These are phyloP conservation scores for Natator depressus DNA, from an alignment of 2,113 vertebrate species.

Conservation along the genomic window DNA sequence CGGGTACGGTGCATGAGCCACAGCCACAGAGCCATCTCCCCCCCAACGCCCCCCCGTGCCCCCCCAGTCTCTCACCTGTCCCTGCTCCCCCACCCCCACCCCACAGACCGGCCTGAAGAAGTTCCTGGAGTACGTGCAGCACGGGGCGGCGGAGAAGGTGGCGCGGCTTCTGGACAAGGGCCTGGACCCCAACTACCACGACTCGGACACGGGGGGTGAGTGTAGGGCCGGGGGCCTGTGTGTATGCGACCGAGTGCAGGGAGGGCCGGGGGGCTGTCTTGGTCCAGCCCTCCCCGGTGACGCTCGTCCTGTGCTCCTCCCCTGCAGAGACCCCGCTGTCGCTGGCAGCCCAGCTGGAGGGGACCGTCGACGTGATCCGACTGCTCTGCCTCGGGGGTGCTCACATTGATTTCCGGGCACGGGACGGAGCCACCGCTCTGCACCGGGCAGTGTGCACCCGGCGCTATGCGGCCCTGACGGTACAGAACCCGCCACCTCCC, in stretches of 20 bases:
- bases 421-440: slow-evolving; percentile 91
- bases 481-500: slow-evolving; percentile 41
- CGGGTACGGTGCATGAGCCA: no score
- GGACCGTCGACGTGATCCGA: slow-evolving; percentile 88
- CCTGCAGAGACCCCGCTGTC: slow-evolving; percentile 89
- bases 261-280: no score
- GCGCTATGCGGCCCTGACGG: slow-evolving; percentile 90
- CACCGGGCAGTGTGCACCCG: slow-evolving; percentile 92
- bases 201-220: slow-evolving; percentile 90
- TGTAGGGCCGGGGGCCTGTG: background rate
- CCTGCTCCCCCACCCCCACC: background rate
- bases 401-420: slow-evolving; percentile 93
- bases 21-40: background rate
- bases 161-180: slow-evolving; percentile 91
- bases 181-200: slow-evolving; percentile 93
- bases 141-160: slow-evolving; percentile 89
- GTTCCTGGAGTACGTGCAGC: slow-evolving; percentile 92
- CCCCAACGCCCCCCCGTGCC: no score
- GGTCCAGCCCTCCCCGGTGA: background rate
- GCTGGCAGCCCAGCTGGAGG: slow-evolving; percentile 90
- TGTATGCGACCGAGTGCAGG: no score
- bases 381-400: slow-evolving; percentile 90
- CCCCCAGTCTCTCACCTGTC: background rate
- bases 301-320: background rate
- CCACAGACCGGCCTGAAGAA: slow-evolving; percentile 91